Conservation (phyloP, 2,888 invertebrate genomes). For the Mesopsocus fuscifrons region DNA sequence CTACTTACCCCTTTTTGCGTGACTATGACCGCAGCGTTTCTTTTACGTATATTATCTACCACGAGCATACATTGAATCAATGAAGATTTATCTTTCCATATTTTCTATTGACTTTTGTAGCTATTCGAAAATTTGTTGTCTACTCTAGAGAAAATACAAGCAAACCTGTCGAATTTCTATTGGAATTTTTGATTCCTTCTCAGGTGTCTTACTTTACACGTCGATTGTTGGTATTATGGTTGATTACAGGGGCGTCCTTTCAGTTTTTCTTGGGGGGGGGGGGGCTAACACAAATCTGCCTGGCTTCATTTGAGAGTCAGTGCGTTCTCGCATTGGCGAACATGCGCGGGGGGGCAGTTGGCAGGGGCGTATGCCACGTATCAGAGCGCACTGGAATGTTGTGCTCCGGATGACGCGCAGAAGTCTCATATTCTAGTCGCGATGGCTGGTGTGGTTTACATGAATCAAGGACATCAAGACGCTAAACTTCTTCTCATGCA, state of each 20-base stretch:
- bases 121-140: conserved; percentile 5
- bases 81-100: no score
- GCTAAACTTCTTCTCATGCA: conserved; percentile 64
- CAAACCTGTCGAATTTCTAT: no score
- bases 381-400: conserved; percentile 48
- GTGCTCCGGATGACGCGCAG: conserved; percentile 39
- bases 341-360: conserved; percentile 31
- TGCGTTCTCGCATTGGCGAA: conserved; percentile 56
- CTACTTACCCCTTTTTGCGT: no score
- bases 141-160: no score
- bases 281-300: conserved; percentile 44
- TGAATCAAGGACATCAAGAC: conserved; percentile 50
- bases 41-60: no score
- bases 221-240: no score
- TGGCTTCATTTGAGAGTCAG: conserved; percentile 52
- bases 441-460: conserved; percentile 69
- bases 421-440: conserved; percentile 65
- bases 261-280: no score
- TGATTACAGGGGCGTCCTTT: no score
- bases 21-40: no score
- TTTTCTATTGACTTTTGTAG: conserved; percentile 7
- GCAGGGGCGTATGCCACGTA: conserved; percentile 61
- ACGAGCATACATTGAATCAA: no score
- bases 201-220: no score
- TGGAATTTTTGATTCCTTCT: no score